Base-by-base conservation (phyloP, 1,140 invertebrate genomes). In the Brachionus calyciflorus region DNA sequence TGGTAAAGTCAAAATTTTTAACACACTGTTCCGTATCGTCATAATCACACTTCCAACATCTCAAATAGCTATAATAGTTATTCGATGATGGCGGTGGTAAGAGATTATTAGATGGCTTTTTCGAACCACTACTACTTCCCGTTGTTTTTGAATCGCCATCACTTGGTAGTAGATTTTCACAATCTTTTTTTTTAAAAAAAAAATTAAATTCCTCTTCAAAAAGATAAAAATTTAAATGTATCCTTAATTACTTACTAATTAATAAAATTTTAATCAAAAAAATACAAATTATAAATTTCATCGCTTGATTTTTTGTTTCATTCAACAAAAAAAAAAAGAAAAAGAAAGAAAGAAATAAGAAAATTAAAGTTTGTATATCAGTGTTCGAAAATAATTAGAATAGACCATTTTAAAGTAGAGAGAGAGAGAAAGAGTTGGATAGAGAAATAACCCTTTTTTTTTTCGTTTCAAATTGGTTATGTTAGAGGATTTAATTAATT, bases 1-100 rank as follows among this genome's bases (percentile, higher is more conserved):
- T 76, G n/a, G 73, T 76, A 28, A 76, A 76, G 24, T 76, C 73
- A 63, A 76, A 76, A 41, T 53, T 76, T 60, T 76, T 76, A 7
- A 76, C 73, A 57, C 73, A 76, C 30, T 76, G 73, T 14, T 76
- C 73, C 6, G 37, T 76, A 17, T 60, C 53, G 37, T 76, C 73
- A 28, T 76, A 76, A 30, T 76, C 73, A n/a, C 73, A 76, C 24
- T 33, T 10, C 73, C 73, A 76, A 26, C 73, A 76, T 10, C 73
- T 30, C 7, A 76, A 46, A 40, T 73, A 73, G 9, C 48, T 73
- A 17, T 73, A 73, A 37, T 73, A 73, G 14, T 73, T 73, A 30
- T 37, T 40, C 1, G 69, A 37, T 5, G 44, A 33, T 10, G 69
- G 46, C 14, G 48, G 44, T 30, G 69, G 65, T n/a, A 37, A 37